Evolutionary conservation across 2,797 vertebrate genomes (phyloP).

Genomic region (Anolis apletophallus): DNA sequence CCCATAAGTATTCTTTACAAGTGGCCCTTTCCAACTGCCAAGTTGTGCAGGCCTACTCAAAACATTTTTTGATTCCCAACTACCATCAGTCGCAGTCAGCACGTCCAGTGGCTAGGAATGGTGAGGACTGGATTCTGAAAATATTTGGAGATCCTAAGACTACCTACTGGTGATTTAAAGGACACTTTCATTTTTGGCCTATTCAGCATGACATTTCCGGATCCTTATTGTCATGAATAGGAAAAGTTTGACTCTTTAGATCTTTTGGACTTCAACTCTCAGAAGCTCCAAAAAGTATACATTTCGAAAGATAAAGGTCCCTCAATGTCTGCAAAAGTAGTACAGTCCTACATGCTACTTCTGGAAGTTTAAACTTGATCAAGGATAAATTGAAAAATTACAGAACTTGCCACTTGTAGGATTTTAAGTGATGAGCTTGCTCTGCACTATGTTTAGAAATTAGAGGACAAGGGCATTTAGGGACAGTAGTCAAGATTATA

Average conservation of each 20-base stretch:
- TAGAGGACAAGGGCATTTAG: not conserved
- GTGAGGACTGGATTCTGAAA: not conserved
- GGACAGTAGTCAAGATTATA: not conserved
- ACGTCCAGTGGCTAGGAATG: not conserved
- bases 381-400: not conserved
- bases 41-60: not conserved
- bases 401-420: not conserved
- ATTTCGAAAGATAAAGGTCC: not conserved
- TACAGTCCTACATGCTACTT: not conserved
- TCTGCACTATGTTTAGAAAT: not conserved
- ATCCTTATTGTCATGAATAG: not conserved
- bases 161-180: not conserved
- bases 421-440: not conserved
- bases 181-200: not conserved
- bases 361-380: not conserved
- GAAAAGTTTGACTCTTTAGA: not conserved
- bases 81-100: not conserved
- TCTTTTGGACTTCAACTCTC: not conserved
- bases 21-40: too few relatives aligned
- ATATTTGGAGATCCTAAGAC: not conserved
- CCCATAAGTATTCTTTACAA: too few relatives aligned
- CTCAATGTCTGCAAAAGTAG: not conserved
- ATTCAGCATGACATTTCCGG: not conserved
- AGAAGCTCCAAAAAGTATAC: not conserved
- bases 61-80: not conserved